Percentiles rank a stretch among this genome's conserved stretches.
phyloP scores from a whole-genome alignment of 2,888 invertebrate genomes.

The Cataglyphis cursor region DNA sequence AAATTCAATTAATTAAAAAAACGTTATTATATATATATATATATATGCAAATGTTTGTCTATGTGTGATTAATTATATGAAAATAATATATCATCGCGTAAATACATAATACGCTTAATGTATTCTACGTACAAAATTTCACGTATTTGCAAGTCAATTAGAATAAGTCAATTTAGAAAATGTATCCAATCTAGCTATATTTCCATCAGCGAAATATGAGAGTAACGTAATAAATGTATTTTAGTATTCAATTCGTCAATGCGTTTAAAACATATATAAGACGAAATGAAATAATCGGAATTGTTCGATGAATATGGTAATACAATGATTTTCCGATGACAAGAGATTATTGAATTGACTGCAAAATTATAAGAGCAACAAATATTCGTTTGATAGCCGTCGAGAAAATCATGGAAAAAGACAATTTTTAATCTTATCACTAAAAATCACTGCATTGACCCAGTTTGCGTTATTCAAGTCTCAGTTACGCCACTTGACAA shows the following conservation, averaged over 20 bases:
- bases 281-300: neutral
- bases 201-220: neutral
- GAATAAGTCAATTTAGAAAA: slow-evolving; percentile 7
- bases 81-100: neutral
- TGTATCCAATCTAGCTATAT: neutral
- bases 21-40: neutral
- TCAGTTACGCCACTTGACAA: slow-evolving; percentile 11
- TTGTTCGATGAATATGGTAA: neutral
- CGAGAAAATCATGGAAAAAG: neutral
- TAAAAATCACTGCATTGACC: slow-evolving; percentile 3
- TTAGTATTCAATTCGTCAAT: neutral
- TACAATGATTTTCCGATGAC: neutral
- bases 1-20: neutral
- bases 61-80: slow-evolving; percentile 1
- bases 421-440: neutral
- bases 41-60: neutral
- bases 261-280: neutral
- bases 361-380: slow-evolving; percentile 2
- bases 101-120: neutral
- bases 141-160: neutral
- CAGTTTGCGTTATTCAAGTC: neutral
- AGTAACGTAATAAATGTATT: slow-evolving; percentile 1
- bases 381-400: neutral
- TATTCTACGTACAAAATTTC: neutral
- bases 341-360: neutral